phyloP scores from a whole-genome alignment of 2,888 invertebrate genomes.

The Phyto melanocephala region DNA sequence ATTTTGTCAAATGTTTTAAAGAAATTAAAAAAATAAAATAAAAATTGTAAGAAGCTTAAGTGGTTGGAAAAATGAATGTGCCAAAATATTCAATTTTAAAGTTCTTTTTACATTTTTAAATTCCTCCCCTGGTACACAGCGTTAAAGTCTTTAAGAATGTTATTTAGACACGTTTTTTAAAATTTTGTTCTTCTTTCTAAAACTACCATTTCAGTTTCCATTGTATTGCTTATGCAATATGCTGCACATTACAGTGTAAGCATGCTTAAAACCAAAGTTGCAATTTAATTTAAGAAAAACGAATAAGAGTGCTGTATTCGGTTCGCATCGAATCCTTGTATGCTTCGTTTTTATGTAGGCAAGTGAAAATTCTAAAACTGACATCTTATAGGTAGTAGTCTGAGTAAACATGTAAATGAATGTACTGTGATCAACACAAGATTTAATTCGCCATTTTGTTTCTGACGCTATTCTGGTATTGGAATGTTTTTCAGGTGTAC shows the following conservation, averaged over 20 bases:
- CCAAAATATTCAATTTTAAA: no score
- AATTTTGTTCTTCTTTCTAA: background rate
- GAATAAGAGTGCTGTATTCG: no score
- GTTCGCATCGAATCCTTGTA: no score
- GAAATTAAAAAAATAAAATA: background rate
- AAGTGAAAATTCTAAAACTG: no score
- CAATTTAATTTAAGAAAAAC: slow-evolving; percentile 11
- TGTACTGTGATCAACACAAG: no score
- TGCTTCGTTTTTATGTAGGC: no score
- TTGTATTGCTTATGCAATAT: background rate
- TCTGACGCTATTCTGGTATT: no score
- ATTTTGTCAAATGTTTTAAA: background rate
- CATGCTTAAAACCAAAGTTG: background rate
- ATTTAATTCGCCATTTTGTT: no score
- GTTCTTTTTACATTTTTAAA: no score
- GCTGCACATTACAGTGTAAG: background rate
- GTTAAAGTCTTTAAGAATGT: slow-evolving; percentile 3
- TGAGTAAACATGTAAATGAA: no score
- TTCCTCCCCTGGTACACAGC: background rate
- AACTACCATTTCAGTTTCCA: background rate
- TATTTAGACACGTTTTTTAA: slow-evolving; percentile 4
- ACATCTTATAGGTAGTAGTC: no score
- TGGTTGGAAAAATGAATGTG: background rate
- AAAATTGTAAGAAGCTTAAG: background rate
- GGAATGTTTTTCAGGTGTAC: no score